Conservation (phyloP, 2,113 vertebrate species). For the Halcyon senegalensis region DNA sequence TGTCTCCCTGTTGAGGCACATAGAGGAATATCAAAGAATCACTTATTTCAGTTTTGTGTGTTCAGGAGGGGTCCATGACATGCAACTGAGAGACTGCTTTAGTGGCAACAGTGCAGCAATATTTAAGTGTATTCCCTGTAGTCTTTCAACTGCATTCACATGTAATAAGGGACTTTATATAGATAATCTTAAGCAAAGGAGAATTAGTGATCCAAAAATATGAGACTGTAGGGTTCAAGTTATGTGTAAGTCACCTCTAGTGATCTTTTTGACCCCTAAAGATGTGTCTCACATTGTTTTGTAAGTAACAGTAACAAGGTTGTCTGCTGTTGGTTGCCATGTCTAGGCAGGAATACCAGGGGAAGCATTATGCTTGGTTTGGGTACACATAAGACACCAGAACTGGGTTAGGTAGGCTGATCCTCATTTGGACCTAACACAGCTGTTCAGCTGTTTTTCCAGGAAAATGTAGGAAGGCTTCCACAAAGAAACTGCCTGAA, state of each 20-base stretch:
- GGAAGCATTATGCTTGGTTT: background rate
- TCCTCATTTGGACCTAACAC: background rate
- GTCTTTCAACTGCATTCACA: background rate
- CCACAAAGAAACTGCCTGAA: background rate
- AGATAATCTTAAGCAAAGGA: background rate
- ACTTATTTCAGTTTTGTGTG: background rate
- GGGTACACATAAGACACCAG: too few species aligned
- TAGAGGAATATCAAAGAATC: background rate
- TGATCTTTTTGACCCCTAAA: background rate
- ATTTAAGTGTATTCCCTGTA: background rate
- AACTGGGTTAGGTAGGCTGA: background rate
- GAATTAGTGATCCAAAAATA: background rate
- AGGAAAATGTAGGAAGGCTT: background rate
- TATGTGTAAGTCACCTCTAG: background rate
- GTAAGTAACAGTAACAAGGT: background rate
- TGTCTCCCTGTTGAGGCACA: background rate
- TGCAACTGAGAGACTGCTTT: background rate
- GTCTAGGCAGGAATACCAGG: background rate
- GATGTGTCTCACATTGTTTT: background rate
- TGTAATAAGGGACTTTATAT: too few species aligned
- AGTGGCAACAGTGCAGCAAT: background rate
- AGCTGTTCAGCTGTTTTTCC: background rate
- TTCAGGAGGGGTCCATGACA: background rate
- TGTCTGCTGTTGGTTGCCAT: background rate
- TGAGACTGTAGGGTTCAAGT: background rate